A percentile compares a stretch with the other conserved stretches of the same genome.
Conservation (phyloP, 2,888 invertebrate species). For the Melanophora roralis region DNA sequence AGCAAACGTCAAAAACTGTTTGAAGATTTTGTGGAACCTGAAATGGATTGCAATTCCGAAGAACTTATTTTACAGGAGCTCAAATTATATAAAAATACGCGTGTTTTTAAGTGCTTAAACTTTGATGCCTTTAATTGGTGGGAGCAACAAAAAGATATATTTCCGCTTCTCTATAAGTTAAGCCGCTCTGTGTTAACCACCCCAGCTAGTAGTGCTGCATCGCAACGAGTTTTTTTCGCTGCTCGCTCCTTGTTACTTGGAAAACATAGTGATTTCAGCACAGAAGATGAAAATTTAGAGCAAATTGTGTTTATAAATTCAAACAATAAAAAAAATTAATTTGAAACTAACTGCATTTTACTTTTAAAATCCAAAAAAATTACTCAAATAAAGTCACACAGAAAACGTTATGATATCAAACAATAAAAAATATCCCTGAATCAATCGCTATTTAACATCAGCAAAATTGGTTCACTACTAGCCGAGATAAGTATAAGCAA, state of each 20-base stretch:
- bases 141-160: constrained; percentile 12
- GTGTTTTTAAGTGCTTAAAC: neutral
- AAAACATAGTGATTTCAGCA: neutral
- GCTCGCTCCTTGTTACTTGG: neutral
- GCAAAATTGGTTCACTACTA: no score
- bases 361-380: no score
- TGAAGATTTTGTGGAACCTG: constrained; percentile 11
- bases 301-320: constrained; percentile 2
- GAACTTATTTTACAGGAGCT: neutral
- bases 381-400: no score
- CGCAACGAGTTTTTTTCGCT: neutral
- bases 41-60: neutral
- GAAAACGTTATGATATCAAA: no score
- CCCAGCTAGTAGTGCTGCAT: neutral
- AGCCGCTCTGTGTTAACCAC: constrained; percentile 1
- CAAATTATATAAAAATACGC: constrained; percentile 9
- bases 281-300: neutral
- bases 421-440: no score
- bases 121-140: constrained; percentile 12
- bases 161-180: constrained; percentile 10
- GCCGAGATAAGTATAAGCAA: no score
- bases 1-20: neutral
- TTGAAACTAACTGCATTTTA: no score
- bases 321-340: neutral
- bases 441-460: no score